phyloP scores from a whole-genome alignment of 2,113 vertebrate species.

The Vulpes vulpes region DNA sequence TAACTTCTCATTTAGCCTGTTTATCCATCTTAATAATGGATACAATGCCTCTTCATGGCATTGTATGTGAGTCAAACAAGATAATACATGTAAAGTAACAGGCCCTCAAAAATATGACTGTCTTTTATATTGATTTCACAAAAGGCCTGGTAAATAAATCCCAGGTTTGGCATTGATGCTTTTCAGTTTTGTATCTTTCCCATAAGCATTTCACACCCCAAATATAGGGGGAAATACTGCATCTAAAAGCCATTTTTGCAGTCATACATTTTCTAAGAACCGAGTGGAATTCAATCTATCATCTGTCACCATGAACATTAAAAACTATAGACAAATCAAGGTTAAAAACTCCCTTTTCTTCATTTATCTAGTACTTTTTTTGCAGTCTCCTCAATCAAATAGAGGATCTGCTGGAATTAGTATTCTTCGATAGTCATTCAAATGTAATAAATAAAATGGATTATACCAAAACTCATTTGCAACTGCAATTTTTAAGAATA shows the following conservation, averaged over 20 bases:
- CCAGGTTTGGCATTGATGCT: not conserved
- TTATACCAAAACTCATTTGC: not conserved
- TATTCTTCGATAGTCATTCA: constrained; percentile 35
- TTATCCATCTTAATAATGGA: not conserved
- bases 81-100: not conserved
- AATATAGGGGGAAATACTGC: not conserved
- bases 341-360: not conserved
- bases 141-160: not conserved
- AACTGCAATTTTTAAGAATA: constrained; percentile 21
- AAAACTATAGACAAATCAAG: not conserved
- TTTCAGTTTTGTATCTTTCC: constrained; percentile 1
- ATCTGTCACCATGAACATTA: not conserved
- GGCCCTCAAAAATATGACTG: not conserved
- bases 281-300: not conserved
- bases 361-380: not conserved
- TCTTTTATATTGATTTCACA: not conserved
- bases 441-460: constrained; percentile 15
- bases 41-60: not conserved
- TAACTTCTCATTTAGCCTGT: not conserved
- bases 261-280: constrained; percentile 21
- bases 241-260: not conserved
- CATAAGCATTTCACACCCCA: not conserved
- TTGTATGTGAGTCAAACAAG: not conserved
- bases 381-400: not conserved
- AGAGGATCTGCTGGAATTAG: not conserved